Percentiles rank a stretch among this genome's conserved stretches.
These are phyloP conservation scores for Hyperopisus bebe DNA, from an alignment of 2,113 vertebrate genomes.

Conservation along the genomic window DNA sequence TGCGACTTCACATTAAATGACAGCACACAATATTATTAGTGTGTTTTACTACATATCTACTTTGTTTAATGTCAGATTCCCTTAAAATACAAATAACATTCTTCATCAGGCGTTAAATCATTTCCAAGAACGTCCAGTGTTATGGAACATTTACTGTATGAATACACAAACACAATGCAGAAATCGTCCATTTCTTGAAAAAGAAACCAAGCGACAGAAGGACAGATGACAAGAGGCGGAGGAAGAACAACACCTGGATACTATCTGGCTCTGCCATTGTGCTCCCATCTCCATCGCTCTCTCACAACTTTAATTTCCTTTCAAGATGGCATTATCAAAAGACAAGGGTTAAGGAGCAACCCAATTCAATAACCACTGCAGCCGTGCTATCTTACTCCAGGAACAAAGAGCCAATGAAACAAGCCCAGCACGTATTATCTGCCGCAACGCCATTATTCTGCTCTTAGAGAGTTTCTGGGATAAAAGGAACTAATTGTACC, in stretches of 20 bases:
- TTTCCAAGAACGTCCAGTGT: not conserved
- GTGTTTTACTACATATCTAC: not conserved
- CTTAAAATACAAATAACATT: not conserved
- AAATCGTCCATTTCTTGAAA: not conserved
- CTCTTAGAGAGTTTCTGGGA: slow-evolving; percentile 13
- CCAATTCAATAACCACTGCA: slow-evolving; percentile 54
- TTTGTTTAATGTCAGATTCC: not conserved
- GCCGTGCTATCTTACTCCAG: slow-evolving; percentile 35
- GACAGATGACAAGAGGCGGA: slow-evolving; percentile 11
- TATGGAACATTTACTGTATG: not conserved
- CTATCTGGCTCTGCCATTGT: slow-evolving; percentile 36
- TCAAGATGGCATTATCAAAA: slow-evolving; percentile 57
- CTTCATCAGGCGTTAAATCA: not conserved
- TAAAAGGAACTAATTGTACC: slow-evolving; percentile 12
- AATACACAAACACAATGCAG: not conserved
- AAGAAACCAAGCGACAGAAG: not conserved
- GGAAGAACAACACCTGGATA: slow-evolving; percentile 19
- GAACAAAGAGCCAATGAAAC: slow-evolving; percentile 31
- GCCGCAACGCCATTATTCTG: slow-evolving; percentile 17
- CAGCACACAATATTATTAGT: not conserved
- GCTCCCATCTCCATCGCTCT: slow-evolving; percentile 50
- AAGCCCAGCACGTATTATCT: slow-evolving; percentile 18
- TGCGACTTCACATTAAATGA: not conserved
- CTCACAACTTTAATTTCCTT: slow-evolving; percentile 59
- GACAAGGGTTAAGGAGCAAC: slow-evolving; percentile 55